Evolutionary conservation across 1,140 invertebrate genomes (phyloP).

Genomic region (Ceratosolen solmsi): DNA sequence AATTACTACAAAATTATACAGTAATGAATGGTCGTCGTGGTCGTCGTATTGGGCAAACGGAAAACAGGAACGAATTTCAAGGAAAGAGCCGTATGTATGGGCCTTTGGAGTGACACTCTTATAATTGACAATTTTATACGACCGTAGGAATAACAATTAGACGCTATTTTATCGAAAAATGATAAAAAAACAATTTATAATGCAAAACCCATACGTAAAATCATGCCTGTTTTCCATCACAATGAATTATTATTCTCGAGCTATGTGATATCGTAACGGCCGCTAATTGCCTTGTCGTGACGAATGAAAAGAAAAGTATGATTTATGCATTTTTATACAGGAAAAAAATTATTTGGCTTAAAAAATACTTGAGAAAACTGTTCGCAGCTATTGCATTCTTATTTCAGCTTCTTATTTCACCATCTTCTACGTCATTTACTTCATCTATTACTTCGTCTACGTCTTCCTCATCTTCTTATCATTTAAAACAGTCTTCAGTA

Average conservation of each 20-base stretch:
- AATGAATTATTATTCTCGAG: constrained; percentile 40
- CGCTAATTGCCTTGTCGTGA: constrained; percentile 25
- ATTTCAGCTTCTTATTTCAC: too few relatives aligned
- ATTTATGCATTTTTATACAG: constrained; percentile 41
- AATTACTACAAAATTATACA: constrained; percentile 49
- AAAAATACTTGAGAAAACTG: constrained; percentile 54
- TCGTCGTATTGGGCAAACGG: constrained; percentile 39
- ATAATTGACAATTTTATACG: constrained; percentile 51
- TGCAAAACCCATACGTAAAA: constrained; percentile 41
- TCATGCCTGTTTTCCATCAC: constrained; percentile 48
- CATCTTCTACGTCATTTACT: too few relatives aligned
- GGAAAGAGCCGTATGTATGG: constrained; percentile 35
- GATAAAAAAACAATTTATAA: too few relatives aligned
- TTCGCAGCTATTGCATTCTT: constrained; percentile 46
- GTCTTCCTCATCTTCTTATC: too few relatives aligned
- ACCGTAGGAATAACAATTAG: constrained; percentile 14
- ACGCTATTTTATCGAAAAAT: too few relatives aligned
- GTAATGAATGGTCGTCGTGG: constrained; percentile 45
- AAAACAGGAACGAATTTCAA: constrained; percentile 49
- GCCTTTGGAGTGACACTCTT: constrained; percentile 41
- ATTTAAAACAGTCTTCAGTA: constrained; percentile 53
- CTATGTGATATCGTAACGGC: constrained; percentile 27
- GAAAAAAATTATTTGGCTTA: constrained; percentile 55
- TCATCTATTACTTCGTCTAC: too few relatives aligned
- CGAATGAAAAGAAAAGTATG: constrained; percentile 31